Evolutionary conservation across 2,113 vertebrate species (phyloP).

Genomic region (Paraplagusia blochii): DNA sequence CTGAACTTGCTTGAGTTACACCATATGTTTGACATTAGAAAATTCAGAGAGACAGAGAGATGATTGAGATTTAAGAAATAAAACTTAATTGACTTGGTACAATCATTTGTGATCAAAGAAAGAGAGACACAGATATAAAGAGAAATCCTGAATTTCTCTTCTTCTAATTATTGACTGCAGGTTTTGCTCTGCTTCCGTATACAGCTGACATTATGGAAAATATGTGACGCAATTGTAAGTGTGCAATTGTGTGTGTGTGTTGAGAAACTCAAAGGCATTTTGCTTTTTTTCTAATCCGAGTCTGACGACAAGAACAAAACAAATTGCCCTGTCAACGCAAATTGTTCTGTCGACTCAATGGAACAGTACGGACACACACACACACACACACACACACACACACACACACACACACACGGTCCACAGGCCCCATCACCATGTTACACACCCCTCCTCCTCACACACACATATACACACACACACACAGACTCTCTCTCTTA

Average conservation of each 20-base stretch:
- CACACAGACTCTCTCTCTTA: not conserved
- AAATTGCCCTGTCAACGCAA: slow-evolving; percentile 49
- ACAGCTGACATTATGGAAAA: not conserved
- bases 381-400: slow-evolving; percentile 7
- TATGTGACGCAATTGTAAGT: not conserved
- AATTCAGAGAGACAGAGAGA: too few species aligned
- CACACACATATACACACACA: too few species aligned
- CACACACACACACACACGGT: slow-evolving; percentile 19
- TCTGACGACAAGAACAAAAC: slow-evolving; percentile 37
- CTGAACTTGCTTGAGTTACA: too few species aligned
- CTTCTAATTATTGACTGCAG: too few species aligned
- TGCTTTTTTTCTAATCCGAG: slow-evolving; percentile 42
- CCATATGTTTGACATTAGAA: too few species aligned
- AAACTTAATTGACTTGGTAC: too few species aligned
- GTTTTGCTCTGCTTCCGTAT: too few species aligned
- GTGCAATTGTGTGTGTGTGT: not conserved
- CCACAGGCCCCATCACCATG: not conserved
- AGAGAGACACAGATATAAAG: too few species aligned
- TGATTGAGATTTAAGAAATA: too few species aligned
- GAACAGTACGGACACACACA: slow-evolving; percentile 1
- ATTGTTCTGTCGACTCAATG: slow-evolving; percentile 50
- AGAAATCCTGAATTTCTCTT: too few species aligned
- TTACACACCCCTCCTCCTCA: not conserved
- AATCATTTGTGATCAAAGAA: too few species aligned
- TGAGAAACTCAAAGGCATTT: slow-evolving; percentile 7